Conservation (phyloP, 2,797 vertebrate genomes). For the Muscicapa striata region DNA sequence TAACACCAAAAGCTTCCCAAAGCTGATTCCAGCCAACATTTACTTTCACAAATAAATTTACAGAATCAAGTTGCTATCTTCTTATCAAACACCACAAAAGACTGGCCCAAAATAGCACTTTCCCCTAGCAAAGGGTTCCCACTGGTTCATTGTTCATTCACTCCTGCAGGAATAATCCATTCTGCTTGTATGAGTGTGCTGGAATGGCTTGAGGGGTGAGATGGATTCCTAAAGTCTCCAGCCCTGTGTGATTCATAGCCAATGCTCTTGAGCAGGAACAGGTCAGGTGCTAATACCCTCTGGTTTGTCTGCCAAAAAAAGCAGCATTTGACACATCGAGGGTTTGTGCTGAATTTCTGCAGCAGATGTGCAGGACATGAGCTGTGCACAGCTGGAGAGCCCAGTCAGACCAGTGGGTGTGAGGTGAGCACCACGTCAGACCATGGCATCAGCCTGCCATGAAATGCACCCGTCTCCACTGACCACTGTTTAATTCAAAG, state of each 20-base stretch:
- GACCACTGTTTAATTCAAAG: constrained; percentile 35
- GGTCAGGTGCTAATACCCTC: not conserved
- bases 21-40: not conserved
- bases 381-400: not conserved
- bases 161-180: not conserved
- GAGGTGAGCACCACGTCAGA: not conserved
- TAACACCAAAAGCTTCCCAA: constrained; percentile 1
- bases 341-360: not conserved
- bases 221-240: not conserved
- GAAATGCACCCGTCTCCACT: not conserved
- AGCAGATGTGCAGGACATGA: not conserved
- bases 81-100: not conserved
- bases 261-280: not conserved
- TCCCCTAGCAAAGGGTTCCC: not conserved
- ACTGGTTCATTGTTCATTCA: not conserved
- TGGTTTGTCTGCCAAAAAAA: not conserved
- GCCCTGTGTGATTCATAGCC: not conserved
- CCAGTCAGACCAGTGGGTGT: not conserved
- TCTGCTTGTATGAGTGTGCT: not conserved
- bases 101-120: not conserved
- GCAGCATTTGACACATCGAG: not conserved
- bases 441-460: not conserved
- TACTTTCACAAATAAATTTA: not conserved
- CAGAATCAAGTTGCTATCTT: not conserved
- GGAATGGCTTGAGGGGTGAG: not conserved